phyloP scores from a whole-genome alignment of 2,888 invertebrate genomes.

The Polymixis flavicincta region DNA sequence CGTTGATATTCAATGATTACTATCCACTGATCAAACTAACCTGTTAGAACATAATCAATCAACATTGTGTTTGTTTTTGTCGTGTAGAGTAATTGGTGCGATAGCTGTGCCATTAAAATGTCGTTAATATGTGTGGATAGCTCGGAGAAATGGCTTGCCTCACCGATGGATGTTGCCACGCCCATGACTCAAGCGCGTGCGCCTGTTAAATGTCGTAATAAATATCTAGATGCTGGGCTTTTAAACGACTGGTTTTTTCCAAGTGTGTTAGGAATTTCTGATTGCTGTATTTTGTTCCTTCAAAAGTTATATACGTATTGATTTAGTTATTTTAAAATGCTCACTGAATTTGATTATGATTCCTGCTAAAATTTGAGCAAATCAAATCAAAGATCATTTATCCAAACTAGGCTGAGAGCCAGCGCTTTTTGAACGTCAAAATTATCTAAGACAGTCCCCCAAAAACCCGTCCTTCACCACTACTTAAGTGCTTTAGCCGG shows the following conservation, averaged over 20 bases:
- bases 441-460: too few species aligned
- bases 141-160: constrained; percentile 58
- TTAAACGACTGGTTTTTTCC: constrained; percentile 21
- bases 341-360: constrained; percentile 13
- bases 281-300: not conserved
- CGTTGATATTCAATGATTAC: constrained; percentile 35
- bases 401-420: too few species aligned
- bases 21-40: constrained; percentile 35
- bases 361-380: constrained; percentile 14
- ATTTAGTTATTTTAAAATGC: not conserved
- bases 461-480: too few species aligned
- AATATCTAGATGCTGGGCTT: constrained; percentile 46
- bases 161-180: constrained; percentile 44
- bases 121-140: constrained; percentile 57
- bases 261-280: constrained; percentile 25
- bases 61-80: constrained; percentile 63
- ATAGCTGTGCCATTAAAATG: constrained; percentile 55
- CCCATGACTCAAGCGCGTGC: constrained; percentile 58
- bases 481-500: too few species aligned
- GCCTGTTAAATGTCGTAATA: constrained; percentile 52
- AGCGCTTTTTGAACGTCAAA: too few species aligned
- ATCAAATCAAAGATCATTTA: too few species aligned
- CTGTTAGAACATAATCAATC: constrained; percentile 63
- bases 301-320: not conserved
- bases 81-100: constrained; percentile 54